Conservation (phyloP, 2,888 invertebrate species). For the Cordylochernes scorpioides region DNA sequence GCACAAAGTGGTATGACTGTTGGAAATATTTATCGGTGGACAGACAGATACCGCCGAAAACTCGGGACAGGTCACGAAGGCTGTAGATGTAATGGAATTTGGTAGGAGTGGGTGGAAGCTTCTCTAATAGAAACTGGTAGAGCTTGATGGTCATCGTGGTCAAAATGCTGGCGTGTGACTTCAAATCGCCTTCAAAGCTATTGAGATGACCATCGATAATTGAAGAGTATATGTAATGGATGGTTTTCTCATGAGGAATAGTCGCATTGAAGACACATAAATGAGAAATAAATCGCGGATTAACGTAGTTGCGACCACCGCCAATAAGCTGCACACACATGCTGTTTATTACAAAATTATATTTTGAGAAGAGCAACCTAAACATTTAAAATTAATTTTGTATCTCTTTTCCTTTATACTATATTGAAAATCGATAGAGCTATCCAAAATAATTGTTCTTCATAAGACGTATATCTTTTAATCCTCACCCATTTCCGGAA, state of each 20-base stretch:
- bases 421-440: no score
- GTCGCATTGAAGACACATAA: slow-evolving; percentile 62
- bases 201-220: slow-evolving; percentile 50
- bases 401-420: no score
- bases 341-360: no score
- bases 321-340: no score
- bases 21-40: slow-evolving; percentile 42
- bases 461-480: no score
- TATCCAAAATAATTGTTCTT: no score
- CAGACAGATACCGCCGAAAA: slow-evolving; percentile 50
- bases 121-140: slow-evolving; percentile 47
- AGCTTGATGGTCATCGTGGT: slow-evolving; percentile 51
- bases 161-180: slow-evolving; percentile 34
- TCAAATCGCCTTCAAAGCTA: slow-evolving; percentile 38
- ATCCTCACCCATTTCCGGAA: no score
- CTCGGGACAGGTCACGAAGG: slow-evolving; percentile 58
- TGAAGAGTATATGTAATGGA: slow-evolving; percentile 51
- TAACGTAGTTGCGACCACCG: slow-evolving; percentile 65
- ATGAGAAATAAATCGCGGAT: slow-evolving; percentile 67
- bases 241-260: slow-evolving; percentile 47
- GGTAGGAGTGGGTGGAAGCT: slow-evolving; percentile 64
- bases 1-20: slow-evolving; percentile 38
- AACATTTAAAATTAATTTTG: no score
- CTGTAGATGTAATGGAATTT: slow-evolving; percentile 89
- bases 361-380: no score